These are phyloP conservation scores for Caenorhabditis remanei DNA, from an alignment of 1,140 invertebrate species.

Conservation along the genomic window DNA sequence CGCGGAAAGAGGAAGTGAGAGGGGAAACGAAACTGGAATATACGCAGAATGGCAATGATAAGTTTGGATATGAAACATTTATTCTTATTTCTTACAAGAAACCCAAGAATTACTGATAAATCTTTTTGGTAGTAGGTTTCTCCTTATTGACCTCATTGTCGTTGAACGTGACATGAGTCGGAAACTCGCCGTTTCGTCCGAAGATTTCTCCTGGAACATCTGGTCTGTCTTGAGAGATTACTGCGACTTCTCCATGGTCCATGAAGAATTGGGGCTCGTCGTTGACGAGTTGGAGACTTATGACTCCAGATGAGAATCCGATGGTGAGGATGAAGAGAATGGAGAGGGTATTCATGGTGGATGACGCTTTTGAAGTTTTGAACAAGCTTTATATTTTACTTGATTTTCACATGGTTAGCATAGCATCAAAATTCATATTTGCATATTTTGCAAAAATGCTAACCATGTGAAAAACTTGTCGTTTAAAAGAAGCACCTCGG, in stretches of 20 bases:
- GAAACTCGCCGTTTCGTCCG: background rate
- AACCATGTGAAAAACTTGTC: background rate
- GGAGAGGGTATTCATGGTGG: background rate
- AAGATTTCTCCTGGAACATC: constrained; percentile 11
- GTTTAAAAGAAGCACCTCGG: too few species aligned
- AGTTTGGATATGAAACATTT: constrained; percentile 6
- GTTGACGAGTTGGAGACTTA: background rate
- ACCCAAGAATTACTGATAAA: background rate
- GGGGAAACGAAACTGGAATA: constrained; percentile 9
- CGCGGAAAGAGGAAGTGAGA: constrained; percentile 49
- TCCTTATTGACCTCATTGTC: background rate
- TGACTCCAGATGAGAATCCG: background rate
- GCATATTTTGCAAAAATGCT: background rate
- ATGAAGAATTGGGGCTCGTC: background rate
- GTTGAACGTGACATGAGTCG: background rate
- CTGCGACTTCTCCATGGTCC: constrained; percentile 10
- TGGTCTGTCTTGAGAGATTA: background rate
- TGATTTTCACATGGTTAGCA: background rate
- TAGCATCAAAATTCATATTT: too few species aligned
- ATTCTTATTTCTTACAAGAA: background rate
- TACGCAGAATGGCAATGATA: background rate
- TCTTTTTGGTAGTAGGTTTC: background rate
- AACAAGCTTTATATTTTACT: background rate
- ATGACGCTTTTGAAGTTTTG: background rate
- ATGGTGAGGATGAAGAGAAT: background rate